Evolutionary conservation across 1,140 invertebrate species (phyloP), one percentile per base, ranked within the genome.

Genomic region (Tetramorium simillimum): DNA sequence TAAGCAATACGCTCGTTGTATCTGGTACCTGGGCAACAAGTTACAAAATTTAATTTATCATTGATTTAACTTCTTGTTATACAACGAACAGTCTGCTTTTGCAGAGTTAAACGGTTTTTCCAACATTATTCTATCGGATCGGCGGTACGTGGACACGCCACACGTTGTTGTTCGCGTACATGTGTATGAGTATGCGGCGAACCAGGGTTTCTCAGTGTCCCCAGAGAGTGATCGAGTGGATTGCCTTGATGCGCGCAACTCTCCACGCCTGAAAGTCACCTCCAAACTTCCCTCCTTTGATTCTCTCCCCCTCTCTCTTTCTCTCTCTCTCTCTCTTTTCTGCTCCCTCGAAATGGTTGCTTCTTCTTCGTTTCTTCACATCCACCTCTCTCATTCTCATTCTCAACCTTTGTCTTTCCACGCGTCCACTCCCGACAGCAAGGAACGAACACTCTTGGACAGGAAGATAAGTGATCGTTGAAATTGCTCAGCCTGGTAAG

Each of bases 241-340:
- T 88, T 88, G 86, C 82, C 86, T 86, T 86, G 86, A 88, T 84
- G 86, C 84, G 63, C 84, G 84, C 51, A 88, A 80, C 76, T 69
- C 84, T 86, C 75, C 86, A 46, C 86, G 73, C 84, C 86, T 86
- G 63, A 69, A 72, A 78, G 82, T 86, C 73, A 77, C 86, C 75
- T 67, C 63, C 73, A 75, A 72, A 72, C 70, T 65, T 86, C 63
- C 40, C 60, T 72, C 72, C 67, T 56, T 51, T 53, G 53, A 18
- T 53, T 69, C 56, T 28, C 46, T 16, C 12, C 43, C n/a, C 51
- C 63, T 37, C 49, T 56, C 33, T 70, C 49, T 56, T n/a, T 70
- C 56, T 24, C 33, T 58, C 63, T 69, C 56, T 28, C 46, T 16
- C 12, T 53, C n/a, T 58, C 63, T 37, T 28, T 56, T n/a, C 62